A percentile compares a stretch with the other conserved stretches of the same genome.
These are phyloP conservation scores for Notothenia coriiceps DNA, from an alignment of 2,113 vertebrate genomes.

Conservation along the genomic window DNA sequence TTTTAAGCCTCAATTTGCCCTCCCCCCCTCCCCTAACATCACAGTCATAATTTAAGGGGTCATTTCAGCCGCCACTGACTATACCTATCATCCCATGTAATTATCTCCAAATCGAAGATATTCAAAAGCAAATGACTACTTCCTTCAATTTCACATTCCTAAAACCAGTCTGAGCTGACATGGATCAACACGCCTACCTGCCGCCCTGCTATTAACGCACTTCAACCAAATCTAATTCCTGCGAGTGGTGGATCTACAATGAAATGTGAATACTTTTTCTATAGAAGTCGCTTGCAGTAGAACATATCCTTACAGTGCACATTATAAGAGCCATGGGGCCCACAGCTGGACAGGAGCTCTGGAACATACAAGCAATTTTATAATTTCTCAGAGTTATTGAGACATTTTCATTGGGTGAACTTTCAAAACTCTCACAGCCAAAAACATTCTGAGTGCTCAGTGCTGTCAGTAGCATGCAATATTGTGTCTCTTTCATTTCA, in stretches of 20 bases:
- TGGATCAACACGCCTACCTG: too few relatives aligned
- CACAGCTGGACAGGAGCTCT: background rate
- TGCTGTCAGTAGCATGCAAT: constrained; percentile 14
- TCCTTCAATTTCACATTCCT: too few relatives aligned
- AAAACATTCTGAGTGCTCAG: constrained; percentile 11
- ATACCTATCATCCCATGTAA: too few relatives aligned
- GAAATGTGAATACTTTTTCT: constrained; percentile 3
- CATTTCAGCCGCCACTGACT: too few relatives aligned
- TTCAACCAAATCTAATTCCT: background rate
- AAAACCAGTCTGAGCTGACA: too few relatives aligned
- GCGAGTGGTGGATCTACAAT: background rate
- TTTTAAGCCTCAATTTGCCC: too few relatives aligned
- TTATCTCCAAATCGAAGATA: too few relatives aligned
- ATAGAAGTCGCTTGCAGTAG: background rate
- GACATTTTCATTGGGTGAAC: constrained; percentile 13
- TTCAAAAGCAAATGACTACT: too few relatives aligned
- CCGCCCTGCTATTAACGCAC: too few relatives aligned
- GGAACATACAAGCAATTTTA: constrained; percentile 15
- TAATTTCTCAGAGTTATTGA: constrained; percentile 19
- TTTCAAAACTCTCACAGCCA: constrained; percentile 28
- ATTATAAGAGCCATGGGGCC: background rate
- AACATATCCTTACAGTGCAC: background rate
- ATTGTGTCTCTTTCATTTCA: constrained; percentile 28
- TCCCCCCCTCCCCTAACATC: too few relatives aligned
- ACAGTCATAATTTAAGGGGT: too few relatives aligned